A percentile compares a stretch with the other conserved stretches of the same genome.
These are phyloP conservation scores for Andrena chrysosceles DNA, from an alignment of 2,888 invertebrate genomes.

Conservation along the genomic window DNA sequence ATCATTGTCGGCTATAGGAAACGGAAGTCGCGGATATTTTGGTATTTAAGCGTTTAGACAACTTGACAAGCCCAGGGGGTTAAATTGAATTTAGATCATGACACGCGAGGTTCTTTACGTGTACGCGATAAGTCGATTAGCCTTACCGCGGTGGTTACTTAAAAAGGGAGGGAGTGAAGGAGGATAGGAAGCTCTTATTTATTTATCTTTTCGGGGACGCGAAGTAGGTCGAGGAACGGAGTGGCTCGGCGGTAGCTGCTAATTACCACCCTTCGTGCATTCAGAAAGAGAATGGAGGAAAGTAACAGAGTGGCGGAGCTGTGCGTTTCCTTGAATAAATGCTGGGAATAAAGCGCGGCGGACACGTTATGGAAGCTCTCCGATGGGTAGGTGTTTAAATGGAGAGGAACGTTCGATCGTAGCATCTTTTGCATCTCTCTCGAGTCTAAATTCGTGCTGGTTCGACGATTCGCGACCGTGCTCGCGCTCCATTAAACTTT, in stretches of 20 bases:
- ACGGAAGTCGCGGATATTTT: too few species aligned
- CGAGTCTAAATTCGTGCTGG: neutral
- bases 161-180: neutral
- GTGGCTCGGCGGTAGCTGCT: conserved; percentile 48
- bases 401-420: neutral
- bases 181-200: conserved; percentile 40
- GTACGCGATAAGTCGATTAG: conserved; percentile 8
- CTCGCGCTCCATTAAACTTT: conserved; percentile 22
- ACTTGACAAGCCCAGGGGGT: too few species aligned
- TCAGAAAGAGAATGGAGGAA: conserved; percentile 35
- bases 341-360: conserved; percentile 11
- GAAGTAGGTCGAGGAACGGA: conserved; percentile 55
- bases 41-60: too few species aligned
- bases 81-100: too few species aligned
- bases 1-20: neutral
- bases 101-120: too few species aligned
- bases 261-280: conserved; percentile 56
- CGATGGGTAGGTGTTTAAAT: conserved; percentile 31
- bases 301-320: conserved; percentile 11
- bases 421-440: neutral
- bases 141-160: neutral
- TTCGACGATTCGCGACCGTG: neutral
- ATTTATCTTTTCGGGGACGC: conserved; percentile 48
- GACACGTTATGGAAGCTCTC: neutral
- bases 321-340: conserved; percentile 37